Conservation (phyloP, 1,140 invertebrate genomes). For the Andrena cerasifolii region DNA sequence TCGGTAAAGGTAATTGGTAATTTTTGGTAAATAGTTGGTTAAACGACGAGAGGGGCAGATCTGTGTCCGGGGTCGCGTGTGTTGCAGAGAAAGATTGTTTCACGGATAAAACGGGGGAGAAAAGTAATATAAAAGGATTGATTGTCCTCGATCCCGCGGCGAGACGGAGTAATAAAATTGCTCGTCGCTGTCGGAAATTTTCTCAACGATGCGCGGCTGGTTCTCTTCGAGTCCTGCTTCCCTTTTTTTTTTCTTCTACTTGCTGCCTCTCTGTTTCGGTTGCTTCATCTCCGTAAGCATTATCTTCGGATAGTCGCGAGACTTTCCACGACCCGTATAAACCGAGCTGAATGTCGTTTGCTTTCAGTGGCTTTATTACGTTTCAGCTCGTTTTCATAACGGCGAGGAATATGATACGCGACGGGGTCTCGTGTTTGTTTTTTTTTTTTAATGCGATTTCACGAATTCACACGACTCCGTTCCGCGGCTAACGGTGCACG, state of each 20-base stretch:
- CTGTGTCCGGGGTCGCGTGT: neutral
- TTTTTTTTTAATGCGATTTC: neutral
- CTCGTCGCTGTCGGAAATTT: constrained; percentile 52
- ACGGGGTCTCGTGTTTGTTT: neutral
- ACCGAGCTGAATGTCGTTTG: neutral
- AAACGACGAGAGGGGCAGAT: neutral
- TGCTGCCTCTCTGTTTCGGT: neutral
- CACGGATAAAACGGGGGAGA: neutral
- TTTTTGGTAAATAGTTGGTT: neutral
- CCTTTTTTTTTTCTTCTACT: constrained; percentile 22
- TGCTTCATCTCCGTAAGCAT: neutral
- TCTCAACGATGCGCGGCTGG: constrained; percentile 26
- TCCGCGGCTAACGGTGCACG: neutral
- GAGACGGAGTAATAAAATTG: constrained; percentile 58
- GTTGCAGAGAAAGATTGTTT: constrained; percentile 37
- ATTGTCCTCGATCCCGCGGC: constrained; percentile 22
- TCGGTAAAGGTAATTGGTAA: too few relatives aligned
- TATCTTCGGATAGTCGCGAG: neutral
- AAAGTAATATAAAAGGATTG: constrained; percentile 38
- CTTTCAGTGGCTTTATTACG: constrained; percentile 12
- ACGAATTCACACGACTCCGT: neutral
- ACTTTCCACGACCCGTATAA: neutral
- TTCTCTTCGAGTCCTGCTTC: constrained; percentile 26
- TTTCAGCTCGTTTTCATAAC: neutral
- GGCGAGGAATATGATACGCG: neutral